phyloP scores from a whole-genome alignment of 2,113 vertebrate species.

The Stomatorhinus ivindoensis region DNA sequence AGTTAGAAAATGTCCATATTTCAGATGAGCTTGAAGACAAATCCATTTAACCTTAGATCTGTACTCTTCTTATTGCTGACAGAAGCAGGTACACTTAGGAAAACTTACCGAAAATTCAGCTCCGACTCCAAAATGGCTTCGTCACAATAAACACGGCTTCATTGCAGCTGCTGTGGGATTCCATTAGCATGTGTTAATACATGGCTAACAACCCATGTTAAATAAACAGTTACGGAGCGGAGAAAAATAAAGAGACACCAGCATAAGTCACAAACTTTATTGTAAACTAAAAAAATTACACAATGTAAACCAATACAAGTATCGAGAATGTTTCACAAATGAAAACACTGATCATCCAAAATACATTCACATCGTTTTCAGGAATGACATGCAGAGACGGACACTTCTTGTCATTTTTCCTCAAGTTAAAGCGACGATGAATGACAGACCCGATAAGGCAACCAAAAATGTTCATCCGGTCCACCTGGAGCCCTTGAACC shows the following conservation, averaged over 20 bases:
- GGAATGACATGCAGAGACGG: conserved; percentile 23
- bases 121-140: neutral
- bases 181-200: neutral
- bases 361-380: conserved; percentile 17
- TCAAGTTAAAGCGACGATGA: conserved; percentile 21
- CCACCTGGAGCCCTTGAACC: conserved; percentile 22
- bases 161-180: neutral
- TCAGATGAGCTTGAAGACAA: neutral
- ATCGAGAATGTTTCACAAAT: conserved; percentile 16
- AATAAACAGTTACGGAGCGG: neutral
- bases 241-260: neutral
- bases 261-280: conserved; percentile 32
- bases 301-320: conserved; percentile 30
- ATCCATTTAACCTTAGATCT: neutral
- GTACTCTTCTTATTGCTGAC: neutral
- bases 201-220: neutral
- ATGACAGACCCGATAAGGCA: conserved; percentile 35
- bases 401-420: conserved; percentile 29
- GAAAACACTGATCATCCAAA: conserved; percentile 8
- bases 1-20: neutral
- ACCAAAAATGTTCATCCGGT: conserved; percentile 25
- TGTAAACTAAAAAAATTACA: conserved; percentile 35
- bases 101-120: neutral
- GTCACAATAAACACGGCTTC: neutral
- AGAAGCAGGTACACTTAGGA: neutral